A percentile compares a stretch with the other conserved stretches of the same genome.
Conservation (phyloP, 2,888 invertebrate genomes). For the Calameuta filiformis region DNA sequence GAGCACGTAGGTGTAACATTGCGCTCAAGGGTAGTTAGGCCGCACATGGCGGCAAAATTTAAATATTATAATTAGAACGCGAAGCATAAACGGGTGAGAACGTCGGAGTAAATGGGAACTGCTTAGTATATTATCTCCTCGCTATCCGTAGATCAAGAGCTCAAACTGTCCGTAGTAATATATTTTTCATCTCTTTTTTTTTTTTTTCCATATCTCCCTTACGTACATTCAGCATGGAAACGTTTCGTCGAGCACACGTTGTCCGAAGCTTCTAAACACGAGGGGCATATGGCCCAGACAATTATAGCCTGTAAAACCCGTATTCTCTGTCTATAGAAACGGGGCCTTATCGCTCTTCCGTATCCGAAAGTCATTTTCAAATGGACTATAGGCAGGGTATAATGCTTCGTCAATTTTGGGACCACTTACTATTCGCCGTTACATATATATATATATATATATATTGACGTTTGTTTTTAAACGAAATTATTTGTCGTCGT, state of each 20-base stretch:
- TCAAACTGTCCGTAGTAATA: not conserved
- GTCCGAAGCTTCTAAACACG: not conserved
- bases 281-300: not conserved
- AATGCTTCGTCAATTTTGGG: not conserved
- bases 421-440: not conserved
- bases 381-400: not conserved
- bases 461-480: not conserved
- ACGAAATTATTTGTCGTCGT: not conserved
- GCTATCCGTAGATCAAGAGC: not conserved
- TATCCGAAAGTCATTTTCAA: not conserved
- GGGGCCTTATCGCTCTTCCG: not conserved
- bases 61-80: constrained; percentile 59
- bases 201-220: not conserved
- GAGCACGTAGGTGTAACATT: not conserved
- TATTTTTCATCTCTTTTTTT: not conserved
- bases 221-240: not conserved
- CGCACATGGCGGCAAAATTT: constrained; percentile 58
- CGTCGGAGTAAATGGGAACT: not conserved
- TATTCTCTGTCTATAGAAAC: not conserved
- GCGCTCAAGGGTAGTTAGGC: not conserved
- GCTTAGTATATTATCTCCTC: not conserved
- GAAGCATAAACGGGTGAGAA: not conserved
- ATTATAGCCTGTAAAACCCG: not conserved
- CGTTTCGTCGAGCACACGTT: not conserved
- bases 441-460: not conserved